A percentile compares a stretch with the other conserved stretches of the same genome.
phyloP scores from a whole-genome alignment of 2,113 vertebrate species.

The Naja naja region DNA sequence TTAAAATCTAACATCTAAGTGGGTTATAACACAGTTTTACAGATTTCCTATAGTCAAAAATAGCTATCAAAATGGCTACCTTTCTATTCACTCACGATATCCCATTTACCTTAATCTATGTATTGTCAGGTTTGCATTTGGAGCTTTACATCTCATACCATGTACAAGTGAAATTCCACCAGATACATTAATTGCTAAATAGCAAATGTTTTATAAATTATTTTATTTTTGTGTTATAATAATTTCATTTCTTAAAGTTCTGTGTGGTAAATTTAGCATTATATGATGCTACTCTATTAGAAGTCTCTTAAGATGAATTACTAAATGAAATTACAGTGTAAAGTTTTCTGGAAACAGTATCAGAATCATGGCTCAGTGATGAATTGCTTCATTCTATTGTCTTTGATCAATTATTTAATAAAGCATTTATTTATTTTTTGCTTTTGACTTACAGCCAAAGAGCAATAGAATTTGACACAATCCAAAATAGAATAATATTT shows the following conservation, averaged over 20 bases:
- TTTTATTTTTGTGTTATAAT: slow-evolving; percentile 13
- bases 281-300: slow-evolving; percentile 37
- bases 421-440: slow-evolving; percentile 42
- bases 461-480: slow-evolving; percentile 17
- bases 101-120: not conserved
- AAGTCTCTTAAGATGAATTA: slow-evolving; percentile 57
- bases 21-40: not conserved
- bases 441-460: slow-evolving; percentile 39
- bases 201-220: slow-evolving; percentile 19
- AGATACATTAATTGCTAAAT: slow-evolving; percentile 27
- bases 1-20: not conserved
- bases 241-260: slow-evolving; percentile 28
- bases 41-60: not conserved
- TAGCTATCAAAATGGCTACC: not conserved
- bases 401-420: slow-evolving; percentile 50
- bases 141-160: not conserved
- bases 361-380: slow-evolving; percentile 55
- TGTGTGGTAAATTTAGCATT: slow-evolving; percentile 5
- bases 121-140: not conserved
- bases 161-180: slow-evolving; percentile 26
- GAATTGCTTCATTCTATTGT: slow-evolving; percentile 44
- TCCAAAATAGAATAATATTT: slow-evolving; percentile 39
- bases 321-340: slow-evolving; percentile 55
- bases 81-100: not conserved
- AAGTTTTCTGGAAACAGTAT: slow-evolving; percentile 53